Percentiles rank a stretch among this genome's conserved stretches.
Conservation (phyloP, 2,797 vertebrate genomes). For the Enteromius argenteus region DNA sequence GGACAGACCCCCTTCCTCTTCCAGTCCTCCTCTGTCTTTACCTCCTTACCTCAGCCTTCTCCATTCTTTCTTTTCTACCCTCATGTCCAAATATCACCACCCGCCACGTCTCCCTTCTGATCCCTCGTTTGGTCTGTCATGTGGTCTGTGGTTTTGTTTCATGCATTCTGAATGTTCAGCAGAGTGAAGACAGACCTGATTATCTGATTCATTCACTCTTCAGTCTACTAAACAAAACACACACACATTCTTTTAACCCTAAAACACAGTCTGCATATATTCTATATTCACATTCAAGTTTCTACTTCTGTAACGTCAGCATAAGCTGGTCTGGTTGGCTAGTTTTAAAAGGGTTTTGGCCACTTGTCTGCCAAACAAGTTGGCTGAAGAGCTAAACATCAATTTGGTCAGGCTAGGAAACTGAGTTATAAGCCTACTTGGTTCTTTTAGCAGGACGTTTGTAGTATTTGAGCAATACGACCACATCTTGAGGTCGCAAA, state of each 20-base stretch:
- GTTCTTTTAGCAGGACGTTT: not conserved
- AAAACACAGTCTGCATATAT: not conserved
- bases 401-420: not conserved
- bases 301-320: not conserved
- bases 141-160: conserved; percentile 45
- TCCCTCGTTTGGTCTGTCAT: not conserved
- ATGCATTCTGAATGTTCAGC: conserved; percentile 49
- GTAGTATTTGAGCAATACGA: not conserved
- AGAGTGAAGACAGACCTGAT: conserved; percentile 44
- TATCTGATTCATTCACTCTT: conserved; percentile 25
- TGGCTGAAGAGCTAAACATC: not conserved
- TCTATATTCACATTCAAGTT: conserved; percentile 12
- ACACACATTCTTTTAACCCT: conserved; percentile 17
- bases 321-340: conserved; percentile 2
- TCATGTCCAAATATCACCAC: conserved; percentile 3
- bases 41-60: not conserved
- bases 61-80: not conserved
- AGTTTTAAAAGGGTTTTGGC: not conserved
- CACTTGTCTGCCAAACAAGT: not conserved
- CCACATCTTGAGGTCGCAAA: not conserved
- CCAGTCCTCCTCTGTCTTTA: conserved; percentile 6
- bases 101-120: not conserved
- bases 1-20: conserved; percentile 26
- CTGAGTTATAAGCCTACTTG: not conserved
- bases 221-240: conserved; percentile 2